Percentiles rank a stretch among this genome's conserved stretches.
phyloP scores from a whole-genome alignment of 2,888 invertebrate genomes.

The Archaeoteleia sp. region DNA sequence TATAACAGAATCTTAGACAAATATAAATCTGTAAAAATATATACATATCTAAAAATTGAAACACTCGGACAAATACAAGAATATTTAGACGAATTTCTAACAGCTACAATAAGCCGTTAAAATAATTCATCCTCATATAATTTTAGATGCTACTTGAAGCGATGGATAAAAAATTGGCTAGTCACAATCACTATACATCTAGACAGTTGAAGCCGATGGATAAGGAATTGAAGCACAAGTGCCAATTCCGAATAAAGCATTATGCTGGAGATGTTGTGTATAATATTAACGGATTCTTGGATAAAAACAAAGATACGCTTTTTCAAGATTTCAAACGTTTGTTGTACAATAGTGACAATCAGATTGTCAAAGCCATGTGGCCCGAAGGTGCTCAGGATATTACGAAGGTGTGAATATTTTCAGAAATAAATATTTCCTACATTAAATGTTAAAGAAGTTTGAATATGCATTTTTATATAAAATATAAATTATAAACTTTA shows the following conservation, averaged over 20 bases:
- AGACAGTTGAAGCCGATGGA: constrained; percentile 88
- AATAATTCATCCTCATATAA: too few relatives aligned
- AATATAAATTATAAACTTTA: too few relatives aligned
- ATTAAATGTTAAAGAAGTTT: too few relatives aligned
- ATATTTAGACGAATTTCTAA: too few relatives aligned
- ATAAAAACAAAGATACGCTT: constrained; percentile 97
- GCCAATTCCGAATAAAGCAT: constrained; percentile 90
- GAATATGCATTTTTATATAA: too few relatives aligned
- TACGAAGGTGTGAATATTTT: constrained; percentile 79
- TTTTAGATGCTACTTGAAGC: constrained; percentile 88
- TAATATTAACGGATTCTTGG: constrained; percentile 91
- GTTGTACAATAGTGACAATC: constrained; percentile 87
- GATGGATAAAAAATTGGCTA: constrained; percentile 91
- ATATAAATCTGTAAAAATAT: too few relatives aligned
- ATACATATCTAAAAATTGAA: too few relatives aligned
- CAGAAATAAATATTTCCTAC: too few relatives aligned
- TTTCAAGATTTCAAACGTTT: constrained; percentile 98
- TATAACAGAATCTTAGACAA: too few relatives aligned
- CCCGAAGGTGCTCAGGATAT: constrained; percentile 96
- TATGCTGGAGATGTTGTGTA: constrained; percentile 98
- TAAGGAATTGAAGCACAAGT: constrained; percentile 85
- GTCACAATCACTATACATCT: constrained; percentile 93
- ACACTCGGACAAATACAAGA: background rate
- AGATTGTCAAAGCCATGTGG: constrained; percentile 92
- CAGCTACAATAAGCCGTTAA: too few relatives aligned